These are phyloP conservation scores for Myiothlypis coronata DNA, from an alignment of 2,797 vertebrate genomes.

Conservation along the genomic window DNA sequence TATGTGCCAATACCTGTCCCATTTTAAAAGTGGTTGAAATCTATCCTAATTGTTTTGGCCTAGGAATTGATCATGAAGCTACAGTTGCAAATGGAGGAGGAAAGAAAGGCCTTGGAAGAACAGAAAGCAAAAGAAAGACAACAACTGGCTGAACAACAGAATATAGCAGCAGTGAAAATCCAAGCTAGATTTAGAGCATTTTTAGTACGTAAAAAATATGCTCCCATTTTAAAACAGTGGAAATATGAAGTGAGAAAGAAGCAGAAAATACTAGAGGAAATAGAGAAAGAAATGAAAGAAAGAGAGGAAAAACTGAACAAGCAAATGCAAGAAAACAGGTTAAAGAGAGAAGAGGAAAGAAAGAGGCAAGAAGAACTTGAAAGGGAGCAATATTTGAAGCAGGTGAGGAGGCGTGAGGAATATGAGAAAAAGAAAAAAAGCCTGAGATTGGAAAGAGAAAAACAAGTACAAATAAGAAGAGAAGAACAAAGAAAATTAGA, in stretches of 20 bases:
- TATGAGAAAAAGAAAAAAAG: slow-evolving; percentile 73
- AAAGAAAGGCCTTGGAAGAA: slow-evolving; percentile 73
- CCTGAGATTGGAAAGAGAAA: slow-evolving; percentile 61
- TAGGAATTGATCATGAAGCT: slow-evolving; percentile 82
- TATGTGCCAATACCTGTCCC: background rate
- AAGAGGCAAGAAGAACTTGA: slow-evolving; percentile 46
- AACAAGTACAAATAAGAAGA: slow-evolving; percentile 27
- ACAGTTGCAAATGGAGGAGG: slow-evolving; percentile 78
- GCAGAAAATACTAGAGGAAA: slow-evolving; percentile 49
- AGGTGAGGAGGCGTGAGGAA: slow-evolving; percentile 48
- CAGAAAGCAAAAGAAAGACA: slow-evolving; percentile 69
- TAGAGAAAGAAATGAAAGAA: slow-evolving; percentile 66
- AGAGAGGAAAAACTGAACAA: slow-evolving; percentile 63
- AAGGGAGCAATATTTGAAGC: slow-evolving; percentile 57
- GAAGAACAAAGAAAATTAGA: background rate
- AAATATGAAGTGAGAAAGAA: slow-evolving; percentile 37
- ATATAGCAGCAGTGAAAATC: slow-evolving; percentile 75
- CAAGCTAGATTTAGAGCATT: slow-evolving; percentile 76
- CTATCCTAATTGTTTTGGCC: background rate
- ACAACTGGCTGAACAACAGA: slow-evolving; percentile 43
- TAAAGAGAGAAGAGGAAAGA: slow-evolving; percentile 43
- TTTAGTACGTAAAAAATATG: slow-evolving; percentile 56
- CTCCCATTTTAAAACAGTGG: slow-evolving; percentile 62
- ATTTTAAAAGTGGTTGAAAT: background rate
- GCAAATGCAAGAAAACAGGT: slow-evolving; percentile 53